These are phyloP conservation scores for Erynnis tages DNA, from an alignment of 2,888 invertebrate genomes.

Conservation along the genomic window DNA sequence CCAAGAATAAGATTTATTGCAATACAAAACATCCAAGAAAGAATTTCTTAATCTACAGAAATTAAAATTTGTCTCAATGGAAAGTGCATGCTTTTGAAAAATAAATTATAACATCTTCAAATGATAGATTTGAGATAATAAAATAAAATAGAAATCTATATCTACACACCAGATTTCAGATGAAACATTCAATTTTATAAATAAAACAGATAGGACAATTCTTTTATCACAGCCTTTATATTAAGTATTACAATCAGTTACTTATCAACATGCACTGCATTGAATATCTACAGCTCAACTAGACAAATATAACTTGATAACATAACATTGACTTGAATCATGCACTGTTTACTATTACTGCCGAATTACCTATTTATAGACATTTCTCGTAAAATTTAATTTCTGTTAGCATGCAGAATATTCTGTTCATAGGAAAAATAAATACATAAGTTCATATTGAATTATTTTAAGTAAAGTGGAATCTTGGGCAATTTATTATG, in stretches of 20 bases:
- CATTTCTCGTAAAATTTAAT: not conserved
- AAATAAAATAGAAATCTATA: not conserved
- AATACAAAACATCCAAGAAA: no score
- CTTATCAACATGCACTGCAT: slow-evolving; percentile 18
- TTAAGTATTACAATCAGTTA: slow-evolving; percentile 11
- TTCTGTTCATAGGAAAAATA: no score
- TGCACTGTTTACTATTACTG: slow-evolving; percentile 48
- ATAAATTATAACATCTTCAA: not conserved
- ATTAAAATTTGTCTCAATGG: no score
- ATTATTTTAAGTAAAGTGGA: no score
- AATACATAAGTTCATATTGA: no score
- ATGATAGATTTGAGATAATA: not conserved
- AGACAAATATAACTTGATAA: slow-evolving; percentile 44
- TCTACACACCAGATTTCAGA: slow-evolving; percentile 7
- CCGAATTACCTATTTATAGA: not conserved
- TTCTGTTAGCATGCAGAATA: no score
- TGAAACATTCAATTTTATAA: slow-evolving; percentile 34
- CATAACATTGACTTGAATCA: slow-evolving; percentile 47
- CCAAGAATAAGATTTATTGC: no score
- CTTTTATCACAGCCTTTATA: slow-evolving; percentile 32
- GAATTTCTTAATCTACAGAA: no score
- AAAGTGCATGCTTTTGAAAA: not conserved
- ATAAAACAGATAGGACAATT: slow-evolving; percentile 42
- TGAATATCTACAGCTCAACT: slow-evolving; percentile 41
- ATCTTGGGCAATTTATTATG: no score